phyloP scores from a whole-genome alignment of 1,140 invertebrate genomes.

The Alviniconcha marisindica region DNA sequence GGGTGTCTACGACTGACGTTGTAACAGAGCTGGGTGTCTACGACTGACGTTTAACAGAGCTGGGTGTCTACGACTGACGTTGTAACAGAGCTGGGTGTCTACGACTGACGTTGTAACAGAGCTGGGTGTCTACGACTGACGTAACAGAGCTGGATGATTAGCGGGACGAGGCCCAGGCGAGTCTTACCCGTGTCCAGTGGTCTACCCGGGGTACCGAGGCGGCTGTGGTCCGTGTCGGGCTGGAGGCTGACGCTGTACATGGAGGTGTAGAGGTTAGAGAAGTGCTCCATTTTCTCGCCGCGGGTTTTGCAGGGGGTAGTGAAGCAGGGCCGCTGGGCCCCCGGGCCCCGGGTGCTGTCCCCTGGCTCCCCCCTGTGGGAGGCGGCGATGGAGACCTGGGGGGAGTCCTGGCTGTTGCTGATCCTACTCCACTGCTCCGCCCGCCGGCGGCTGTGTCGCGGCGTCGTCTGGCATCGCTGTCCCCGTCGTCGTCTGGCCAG shows the following conservation, averaged over 20 bases:
- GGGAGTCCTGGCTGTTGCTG: constrained; percentile 11
- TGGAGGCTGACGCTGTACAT: constrained; percentile 12
- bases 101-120: too few species aligned
- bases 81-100: too few species aligned
- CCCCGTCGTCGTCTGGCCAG: background rate
- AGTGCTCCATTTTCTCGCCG: constrained; percentile 11
- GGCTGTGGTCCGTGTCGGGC: background rate
- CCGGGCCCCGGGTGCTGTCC: background rate
- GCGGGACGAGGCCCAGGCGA: too few species aligned
- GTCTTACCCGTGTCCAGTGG: background rate
- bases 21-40: too few species aligned
- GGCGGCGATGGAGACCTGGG: background rate
- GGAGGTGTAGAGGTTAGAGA: constrained; percentile 25
- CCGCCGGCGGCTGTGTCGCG: background rate
- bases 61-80: too few species aligned
- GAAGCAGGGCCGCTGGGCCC: background rate
- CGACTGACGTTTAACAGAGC: too few species aligned
- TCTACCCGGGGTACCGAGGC: background rate
- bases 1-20: too few species aligned
- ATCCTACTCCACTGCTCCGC: background rate
- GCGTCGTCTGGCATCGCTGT: background rate
- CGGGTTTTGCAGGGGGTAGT: constrained; percentile 7
- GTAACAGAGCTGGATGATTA: too few species aligned
- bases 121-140: too few species aligned
- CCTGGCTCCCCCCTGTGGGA: background rate